Conservation (phyloP, 2,113 vertebrate species). For the Takifugu flavidus region DNA sequence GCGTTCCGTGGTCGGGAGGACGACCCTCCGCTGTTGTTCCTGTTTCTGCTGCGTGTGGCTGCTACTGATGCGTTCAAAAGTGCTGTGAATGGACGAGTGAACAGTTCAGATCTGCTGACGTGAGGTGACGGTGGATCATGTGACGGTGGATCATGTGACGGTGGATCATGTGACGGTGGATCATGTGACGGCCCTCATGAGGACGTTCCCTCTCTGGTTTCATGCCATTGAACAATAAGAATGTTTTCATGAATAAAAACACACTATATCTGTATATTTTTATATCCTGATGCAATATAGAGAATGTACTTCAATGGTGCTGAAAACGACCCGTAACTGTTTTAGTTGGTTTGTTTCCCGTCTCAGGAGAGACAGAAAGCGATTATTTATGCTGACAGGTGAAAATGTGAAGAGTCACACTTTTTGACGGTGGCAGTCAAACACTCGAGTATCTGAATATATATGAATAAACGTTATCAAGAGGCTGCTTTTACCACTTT, state of each 20-base stretch:
- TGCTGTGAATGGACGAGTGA: slow-evolving; percentile 71
- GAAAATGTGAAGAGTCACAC: slow-evolving; percentile 69
- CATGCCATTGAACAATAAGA: slow-evolving; percentile 80
- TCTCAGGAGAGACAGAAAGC: slow-evolving; percentile 69
- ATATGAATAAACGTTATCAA: slow-evolving; percentile 53
- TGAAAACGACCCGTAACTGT: slow-evolving; percentile 79
- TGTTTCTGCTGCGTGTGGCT: slow-evolving; percentile 61
- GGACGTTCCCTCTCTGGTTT: slow-evolving; percentile 71
- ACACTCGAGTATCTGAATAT: slow-evolving; percentile 46
- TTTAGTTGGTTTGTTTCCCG: slow-evolving; percentile 74
- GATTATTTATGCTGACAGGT: slow-evolving; percentile 75
- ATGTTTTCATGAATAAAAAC: slow-evolving; percentile 68
- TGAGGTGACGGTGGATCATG: slow-evolving; percentile 1
- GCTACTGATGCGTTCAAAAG: slow-evolving; percentile 70
- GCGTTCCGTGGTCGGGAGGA: slow-evolving; percentile 30
- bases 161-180: slow-evolving; percentile 6
- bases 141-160: slow-evolving; percentile 20
- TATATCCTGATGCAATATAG: slow-evolving; percentile 81
- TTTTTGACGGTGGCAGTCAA: slow-evolving; percentile 72
- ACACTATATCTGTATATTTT: slow-evolving; percentile 80
- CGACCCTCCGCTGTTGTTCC: slow-evolving; percentile 44
- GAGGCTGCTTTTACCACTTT: slow-evolving; percentile 49
- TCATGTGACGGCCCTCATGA: slow-evolving; percentile 42
- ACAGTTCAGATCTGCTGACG: slow-evolving; percentile 26
- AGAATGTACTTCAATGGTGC: slow-evolving; percentile 82